These are phyloP conservation scores for Phrynocephalus versicolor DNA, from an alignment of 2,113 vertebrate genomes.

Conservation along the genomic window DNA sequence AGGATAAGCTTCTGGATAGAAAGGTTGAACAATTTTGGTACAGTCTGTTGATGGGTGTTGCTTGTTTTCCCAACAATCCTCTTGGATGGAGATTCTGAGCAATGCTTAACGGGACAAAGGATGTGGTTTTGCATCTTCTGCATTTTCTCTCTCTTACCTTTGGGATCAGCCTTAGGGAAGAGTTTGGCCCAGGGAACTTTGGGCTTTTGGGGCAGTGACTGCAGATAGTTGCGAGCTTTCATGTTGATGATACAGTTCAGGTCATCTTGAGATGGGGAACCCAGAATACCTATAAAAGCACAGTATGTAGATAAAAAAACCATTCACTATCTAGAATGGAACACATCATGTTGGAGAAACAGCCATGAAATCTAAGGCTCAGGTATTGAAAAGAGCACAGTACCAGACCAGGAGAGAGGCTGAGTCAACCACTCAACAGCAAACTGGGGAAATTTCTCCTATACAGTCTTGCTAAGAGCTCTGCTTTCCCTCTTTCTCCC, in stretches of 20 bases:
- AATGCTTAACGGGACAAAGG: too few species aligned
- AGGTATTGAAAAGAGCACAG: background rate
- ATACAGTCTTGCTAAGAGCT: background rate
- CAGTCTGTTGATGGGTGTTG: too few species aligned
- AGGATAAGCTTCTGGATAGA: background rate
- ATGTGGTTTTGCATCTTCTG: background rate
- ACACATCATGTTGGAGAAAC: background rate
- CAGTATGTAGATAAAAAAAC: background rate
- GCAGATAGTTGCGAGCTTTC: conserved; percentile 89
- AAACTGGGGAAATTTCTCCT: background rate
- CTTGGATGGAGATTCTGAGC: too few species aligned
- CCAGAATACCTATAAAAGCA: conserved; percentile 79
- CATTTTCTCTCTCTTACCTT: conserved; percentile 71
- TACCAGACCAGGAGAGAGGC: background rate
- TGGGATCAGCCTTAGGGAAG: conserved; percentile 80
- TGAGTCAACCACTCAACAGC: background rate
- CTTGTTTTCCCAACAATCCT: too few species aligned
- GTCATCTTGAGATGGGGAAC: conserved; percentile 87
- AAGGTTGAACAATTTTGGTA: background rate
- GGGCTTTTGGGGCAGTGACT: conserved; percentile 84
- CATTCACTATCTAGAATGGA: background rate
- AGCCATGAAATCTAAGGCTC: background rate
- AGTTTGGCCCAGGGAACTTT: conserved; percentile 85
- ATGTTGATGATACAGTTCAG: conserved; percentile 90
- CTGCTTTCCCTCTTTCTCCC: conserved; percentile 8